Evolutionary conservation across 2,888 invertebrate species (phyloP).

Genomic region (Coelopa pilipes): DNA sequence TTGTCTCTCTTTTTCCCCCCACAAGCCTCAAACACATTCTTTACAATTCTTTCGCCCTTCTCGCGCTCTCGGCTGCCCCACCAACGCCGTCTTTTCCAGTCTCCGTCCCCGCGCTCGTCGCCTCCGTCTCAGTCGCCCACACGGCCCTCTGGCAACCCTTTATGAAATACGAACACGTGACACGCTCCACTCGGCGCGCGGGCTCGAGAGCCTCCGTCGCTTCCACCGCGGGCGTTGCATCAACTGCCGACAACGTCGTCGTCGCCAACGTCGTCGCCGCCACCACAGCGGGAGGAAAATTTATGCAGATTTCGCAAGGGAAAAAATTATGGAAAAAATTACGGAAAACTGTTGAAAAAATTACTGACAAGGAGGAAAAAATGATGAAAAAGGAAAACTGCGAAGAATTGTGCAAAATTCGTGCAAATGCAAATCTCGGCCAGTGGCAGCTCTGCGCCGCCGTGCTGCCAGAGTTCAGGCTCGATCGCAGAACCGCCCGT

Average conservation of each 20-base stretch:
- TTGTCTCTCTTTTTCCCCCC: no score
- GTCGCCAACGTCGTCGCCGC: not conserved
- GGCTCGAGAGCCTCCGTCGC: no score
- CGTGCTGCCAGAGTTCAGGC: not conserved
- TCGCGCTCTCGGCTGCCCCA: no score
- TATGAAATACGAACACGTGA: not conserved
- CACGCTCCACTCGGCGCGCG: no score
- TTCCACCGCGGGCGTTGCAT: not conserved
- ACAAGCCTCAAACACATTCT: no score
- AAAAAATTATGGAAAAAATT: not conserved
- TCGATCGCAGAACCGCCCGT: no score
- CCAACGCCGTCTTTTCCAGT: not conserved
- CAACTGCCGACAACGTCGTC: not conserved
- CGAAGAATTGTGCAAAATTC: slow-evolving; percentile 16
- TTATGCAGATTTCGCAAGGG: slow-evolving; percentile 21
- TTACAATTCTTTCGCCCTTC: no score
- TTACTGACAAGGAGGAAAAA: no score
- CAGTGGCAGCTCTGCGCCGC: not conserved
- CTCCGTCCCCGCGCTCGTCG: not conserved
- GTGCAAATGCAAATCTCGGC: slow-evolving; percentile 13
- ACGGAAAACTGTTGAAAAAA: no score
- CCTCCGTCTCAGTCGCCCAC: not conserved
- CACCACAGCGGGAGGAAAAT: not conserved
- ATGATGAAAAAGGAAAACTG: no score
- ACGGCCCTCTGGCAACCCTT: not conserved